These are phyloP conservation scores for Ibidorhyncha struthersii DNA, from an alignment of 2,113 vertebrate genomes.

Conservation along the genomic window DNA sequence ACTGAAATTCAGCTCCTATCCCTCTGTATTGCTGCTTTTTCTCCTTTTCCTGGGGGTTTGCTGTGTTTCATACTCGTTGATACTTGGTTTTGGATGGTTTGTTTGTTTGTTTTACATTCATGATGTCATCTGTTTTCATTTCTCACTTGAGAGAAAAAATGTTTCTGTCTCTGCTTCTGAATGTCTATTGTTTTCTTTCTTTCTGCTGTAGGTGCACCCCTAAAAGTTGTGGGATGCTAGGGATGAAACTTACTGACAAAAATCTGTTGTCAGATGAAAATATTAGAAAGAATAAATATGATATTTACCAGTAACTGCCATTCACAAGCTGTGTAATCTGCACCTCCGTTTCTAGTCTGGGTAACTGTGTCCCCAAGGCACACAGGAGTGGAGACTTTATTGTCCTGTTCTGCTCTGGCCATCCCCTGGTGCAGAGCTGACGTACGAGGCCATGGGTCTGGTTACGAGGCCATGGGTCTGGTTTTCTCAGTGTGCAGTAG, in stretches of 20 bases:
- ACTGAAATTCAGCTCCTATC: neutral
- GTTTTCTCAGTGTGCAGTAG: neutral
- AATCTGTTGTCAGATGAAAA: neutral
- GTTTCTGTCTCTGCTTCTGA: neutral
- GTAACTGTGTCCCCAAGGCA: neutral
- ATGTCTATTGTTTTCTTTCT: neutral
- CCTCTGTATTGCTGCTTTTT: neutral
- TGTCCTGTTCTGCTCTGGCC: neutral
- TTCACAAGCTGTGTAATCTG: neutral
- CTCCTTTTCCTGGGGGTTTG: neutral
- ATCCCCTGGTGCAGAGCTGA: neutral
- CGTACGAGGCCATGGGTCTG: rapidly evolving
- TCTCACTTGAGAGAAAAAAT: neutral
- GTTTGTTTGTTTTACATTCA: neutral
- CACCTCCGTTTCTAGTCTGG: neutral
- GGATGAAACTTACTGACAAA: neutral
- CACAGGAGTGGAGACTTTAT: neutral
- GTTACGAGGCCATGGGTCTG: neutral
- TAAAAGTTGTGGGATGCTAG: neutral
- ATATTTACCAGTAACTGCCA: neutral
- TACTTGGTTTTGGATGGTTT: neutral
- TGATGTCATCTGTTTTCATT: neutral
- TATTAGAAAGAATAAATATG: neutral
- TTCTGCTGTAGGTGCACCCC: neutral
- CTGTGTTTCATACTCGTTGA: neutral